Conservation (phyloP, 2,888 invertebrate genomes). For the Andrena chrysosceles region DNA sequence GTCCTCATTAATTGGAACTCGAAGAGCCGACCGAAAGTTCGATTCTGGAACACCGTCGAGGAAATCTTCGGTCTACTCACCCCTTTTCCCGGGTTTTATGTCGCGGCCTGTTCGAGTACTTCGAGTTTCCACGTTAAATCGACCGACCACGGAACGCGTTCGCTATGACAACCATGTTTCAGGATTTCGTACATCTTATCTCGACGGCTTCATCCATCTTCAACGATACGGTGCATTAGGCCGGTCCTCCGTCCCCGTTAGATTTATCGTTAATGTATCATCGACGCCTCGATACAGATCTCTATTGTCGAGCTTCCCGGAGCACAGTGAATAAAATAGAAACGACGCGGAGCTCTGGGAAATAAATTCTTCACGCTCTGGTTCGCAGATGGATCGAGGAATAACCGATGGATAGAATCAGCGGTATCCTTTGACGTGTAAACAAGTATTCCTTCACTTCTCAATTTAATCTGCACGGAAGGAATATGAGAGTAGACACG, state of each 20-base stretch:
- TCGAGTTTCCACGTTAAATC: constrained; percentile 26
- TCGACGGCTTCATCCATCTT: constrained; percentile 26
- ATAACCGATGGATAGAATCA: background rate
- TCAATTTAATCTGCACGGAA: too few relatives aligned
- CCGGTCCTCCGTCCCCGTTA: background rate
- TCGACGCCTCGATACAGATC: background rate
- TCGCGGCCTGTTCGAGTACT: constrained; percentile 44
- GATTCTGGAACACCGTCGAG: constrained; percentile 26
- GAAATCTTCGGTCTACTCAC: constrained; percentile 45
- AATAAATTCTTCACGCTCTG: background rate
- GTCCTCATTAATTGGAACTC: constrained; percentile 70
- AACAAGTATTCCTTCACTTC: too few relatives aligned
- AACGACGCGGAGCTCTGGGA: background rate
- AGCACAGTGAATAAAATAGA: background rate
- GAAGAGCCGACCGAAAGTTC: constrained; percentile 45
- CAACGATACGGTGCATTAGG: background rate
- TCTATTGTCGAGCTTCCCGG: background rate
- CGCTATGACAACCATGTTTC: constrained; percentile 38
- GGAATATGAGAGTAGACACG: too few relatives aligned
- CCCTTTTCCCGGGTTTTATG: constrained; percentile 24
- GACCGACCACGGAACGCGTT: constrained; percentile 38
- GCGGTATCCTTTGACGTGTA: too few relatives aligned
- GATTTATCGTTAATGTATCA: background rate
- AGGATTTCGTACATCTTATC: constrained; percentile 29
- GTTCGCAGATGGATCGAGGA: background rate